Evolutionary conservation across 2,888 invertebrate species (phyloP).

Genomic region (Drosophila yooni): DNA sequence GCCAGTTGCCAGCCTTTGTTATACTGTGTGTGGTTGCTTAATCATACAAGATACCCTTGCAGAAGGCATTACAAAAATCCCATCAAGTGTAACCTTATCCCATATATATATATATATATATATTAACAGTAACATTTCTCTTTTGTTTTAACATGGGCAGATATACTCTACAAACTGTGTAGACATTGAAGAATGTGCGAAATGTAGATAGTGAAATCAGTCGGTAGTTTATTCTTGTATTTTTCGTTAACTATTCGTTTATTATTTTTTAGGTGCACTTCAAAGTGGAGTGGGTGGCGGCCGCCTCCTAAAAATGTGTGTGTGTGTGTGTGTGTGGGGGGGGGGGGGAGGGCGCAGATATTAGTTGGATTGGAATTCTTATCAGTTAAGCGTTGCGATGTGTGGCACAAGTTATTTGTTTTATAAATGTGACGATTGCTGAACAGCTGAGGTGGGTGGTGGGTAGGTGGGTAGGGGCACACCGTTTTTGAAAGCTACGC

Average conservation of each 20-base stretch:
- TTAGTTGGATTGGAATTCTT: neutral
- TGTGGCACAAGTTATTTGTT: conserved; percentile 1
- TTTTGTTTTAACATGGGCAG: neutral
- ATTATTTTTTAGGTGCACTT: conserved; percentile 18
- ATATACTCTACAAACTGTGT: neutral
- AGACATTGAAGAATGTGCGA: neutral
- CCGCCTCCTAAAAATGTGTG: neutral
- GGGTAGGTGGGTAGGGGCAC: neutral
- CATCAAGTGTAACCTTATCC: neutral
- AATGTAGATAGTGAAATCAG: neutral
- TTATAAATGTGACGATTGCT: conserved; percentile 18
- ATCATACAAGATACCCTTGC: conserved; percentile 4
- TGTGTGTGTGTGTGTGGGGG: too few species aligned
- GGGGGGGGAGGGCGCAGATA: neutral
- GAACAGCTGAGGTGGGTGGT: neutral
- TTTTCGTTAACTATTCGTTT: conserved; percentile 21
- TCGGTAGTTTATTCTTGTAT: neutral
- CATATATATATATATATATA: neutral
- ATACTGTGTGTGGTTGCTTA: neutral
- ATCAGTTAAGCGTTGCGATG: neutral
- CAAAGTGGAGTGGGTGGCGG: conserved; percentile 25
- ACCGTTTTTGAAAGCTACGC: conserved; percentile 48
- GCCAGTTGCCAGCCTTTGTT: conserved; percentile 51
- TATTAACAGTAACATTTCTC: neutral
- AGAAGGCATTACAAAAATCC: neutral